Evolutionary conservation across 2,888 invertebrate genomes (phyloP), one percentile per base, ranked within the genome.

Genomic region (Aleiodes leptofemur): DNA sequence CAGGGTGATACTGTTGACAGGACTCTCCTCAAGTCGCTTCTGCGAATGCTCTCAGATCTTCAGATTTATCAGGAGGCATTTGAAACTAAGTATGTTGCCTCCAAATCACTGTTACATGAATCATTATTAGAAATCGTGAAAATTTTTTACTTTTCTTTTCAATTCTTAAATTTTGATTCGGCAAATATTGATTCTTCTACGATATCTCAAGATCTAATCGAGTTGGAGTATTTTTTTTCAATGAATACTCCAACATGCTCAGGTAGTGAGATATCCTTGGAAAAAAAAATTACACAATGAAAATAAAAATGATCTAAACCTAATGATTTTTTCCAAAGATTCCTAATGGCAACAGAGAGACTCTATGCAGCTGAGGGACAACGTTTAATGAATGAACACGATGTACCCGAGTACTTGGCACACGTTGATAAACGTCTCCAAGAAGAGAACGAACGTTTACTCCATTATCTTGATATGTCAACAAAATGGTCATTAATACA

Each of bases 11-110:
- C 96, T 7, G 97, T 97, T 0, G 98, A 99, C 90, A 93, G 98
- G 78, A 96, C 96, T 0, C 91, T 99, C 82, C 92, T 99, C 29
- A 99, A 99, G 90, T 98, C 96, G 78, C 91, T 99, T 70, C 92
- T 99, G 48, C 92, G 98, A 82, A 99, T 99, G 99, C 92, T 99
- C 74, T 97, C 97, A 29, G 98, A 98, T 90, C 91, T 99, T 79
- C 98, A 98, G 91, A 97, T 98, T 81, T 97, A 97, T 88, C 94
- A 95, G 87, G 95, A 95, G 83, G 95, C 96, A 23, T 97, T 97
- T 88, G 97, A 97, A 90, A 93, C 94, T 78, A 96, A 96, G 43
- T 43, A 43, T 9, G 43, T 43, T 43, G 0, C 3, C 0, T 43
- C 92, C 95, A 86, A 82, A 88, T 84, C 64, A 73, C 16, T 8